These are phyloP conservation scores for Oncorhynchus keta DNA, from an alignment of 2,113 vertebrate species.

Conservation along the genomic window DNA sequence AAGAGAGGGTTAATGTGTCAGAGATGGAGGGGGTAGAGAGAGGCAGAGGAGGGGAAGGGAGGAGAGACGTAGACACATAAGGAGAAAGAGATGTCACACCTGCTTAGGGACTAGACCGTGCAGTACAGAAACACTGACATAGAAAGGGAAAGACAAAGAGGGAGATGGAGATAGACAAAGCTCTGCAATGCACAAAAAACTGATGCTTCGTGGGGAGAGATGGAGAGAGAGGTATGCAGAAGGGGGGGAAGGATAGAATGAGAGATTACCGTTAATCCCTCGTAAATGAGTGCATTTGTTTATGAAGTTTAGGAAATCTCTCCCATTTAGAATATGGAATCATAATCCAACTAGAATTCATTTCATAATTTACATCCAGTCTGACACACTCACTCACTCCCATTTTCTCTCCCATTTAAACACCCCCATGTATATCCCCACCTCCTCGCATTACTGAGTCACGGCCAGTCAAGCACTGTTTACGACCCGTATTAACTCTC, in stretches of 20 bases:
- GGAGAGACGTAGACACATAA: conserved; percentile 27
- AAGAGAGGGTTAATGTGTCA: conserved; percentile 1
- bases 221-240: conserved; percentile 30
- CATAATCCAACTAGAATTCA: conserved; percentile 72
- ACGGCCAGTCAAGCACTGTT: conserved; percentile 40
- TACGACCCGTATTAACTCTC: conserved; percentile 66
- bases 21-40: neutral
- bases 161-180: conserved; percentile 9
- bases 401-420: conserved; percentile 36
- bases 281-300: conserved; percentile 80
- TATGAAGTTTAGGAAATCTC: conserved; percentile 76
- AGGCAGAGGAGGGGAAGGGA: neutral
- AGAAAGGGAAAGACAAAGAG: too few species aligned
- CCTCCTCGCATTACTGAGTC: conserved; percentile 33
- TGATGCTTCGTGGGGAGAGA: neutral
- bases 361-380: conserved; percentile 70
- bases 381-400: conserved; percentile 37
- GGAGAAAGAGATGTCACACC: neutral
- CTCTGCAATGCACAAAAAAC: neutral
- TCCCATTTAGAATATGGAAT: conserved; percentile 83
- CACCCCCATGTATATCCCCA: neutral
- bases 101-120: neutral
- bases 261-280: conserved; percentile 78
- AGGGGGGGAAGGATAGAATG: conserved; percentile 61
- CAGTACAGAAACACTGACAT: neutral